Percentiles rank a stretch among this genome's conserved stretches.
Evolutionary conservation across 2,888 invertebrate species (phyloP).

Genomic region (Chironomus riparius): DNA sequence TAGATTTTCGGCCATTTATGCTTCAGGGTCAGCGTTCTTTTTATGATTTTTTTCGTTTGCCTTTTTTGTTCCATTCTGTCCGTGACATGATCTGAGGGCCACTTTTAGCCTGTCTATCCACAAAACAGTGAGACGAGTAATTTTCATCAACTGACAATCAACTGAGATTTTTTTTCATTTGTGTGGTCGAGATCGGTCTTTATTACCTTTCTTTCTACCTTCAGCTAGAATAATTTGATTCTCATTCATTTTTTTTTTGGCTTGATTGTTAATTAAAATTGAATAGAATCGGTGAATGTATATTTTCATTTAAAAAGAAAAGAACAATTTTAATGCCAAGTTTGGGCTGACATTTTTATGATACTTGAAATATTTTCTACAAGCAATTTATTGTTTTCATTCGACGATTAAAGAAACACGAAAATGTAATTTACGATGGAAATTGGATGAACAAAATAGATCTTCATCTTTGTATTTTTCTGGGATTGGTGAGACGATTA

Average conservation of each 20-base stretch:
- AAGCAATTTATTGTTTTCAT: neutral
- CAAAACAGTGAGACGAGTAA: neutral
- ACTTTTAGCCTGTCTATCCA: no score
- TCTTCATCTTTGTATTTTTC: no score
- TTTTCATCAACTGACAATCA: neutral
- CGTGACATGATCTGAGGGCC: neutral
- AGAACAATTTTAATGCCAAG: neutral
- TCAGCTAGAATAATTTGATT: neutral
- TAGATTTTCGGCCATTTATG: neutral
- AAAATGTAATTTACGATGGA: neutral
- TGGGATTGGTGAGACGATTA: no score
- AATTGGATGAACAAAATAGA: neutral
- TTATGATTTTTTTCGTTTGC: neutral
- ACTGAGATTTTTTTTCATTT: neutral
- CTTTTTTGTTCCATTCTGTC: no score
- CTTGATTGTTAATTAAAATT: neutral
- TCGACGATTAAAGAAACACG: neutral
- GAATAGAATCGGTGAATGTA: neutral
- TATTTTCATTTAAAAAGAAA: no score
- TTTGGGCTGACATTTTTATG: neutral
- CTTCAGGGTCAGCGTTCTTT: constrained; percentile 3
- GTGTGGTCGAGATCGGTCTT: no score
- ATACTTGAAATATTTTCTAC: neutral
- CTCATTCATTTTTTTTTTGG: neutral
- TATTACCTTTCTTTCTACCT: neutral